Evolutionary conservation across 2,797 vertebrate genomes (phyloP).

Genomic region (Diplodus sargus): DNA sequence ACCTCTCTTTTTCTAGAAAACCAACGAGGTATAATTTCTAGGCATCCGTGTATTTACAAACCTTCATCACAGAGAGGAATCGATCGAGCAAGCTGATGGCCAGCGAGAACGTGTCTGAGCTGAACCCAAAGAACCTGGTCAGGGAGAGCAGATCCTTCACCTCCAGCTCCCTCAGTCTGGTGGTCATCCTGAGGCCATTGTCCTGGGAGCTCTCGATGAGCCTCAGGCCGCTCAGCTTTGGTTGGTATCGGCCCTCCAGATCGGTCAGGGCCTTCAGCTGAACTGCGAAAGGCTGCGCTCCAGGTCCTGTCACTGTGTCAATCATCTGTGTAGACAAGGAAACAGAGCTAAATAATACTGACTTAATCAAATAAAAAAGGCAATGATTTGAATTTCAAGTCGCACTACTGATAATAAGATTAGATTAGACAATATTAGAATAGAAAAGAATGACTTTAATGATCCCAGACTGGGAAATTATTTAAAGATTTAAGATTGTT

Average conservation of each 20-base stretch:
- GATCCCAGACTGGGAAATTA: too few relatives aligned
- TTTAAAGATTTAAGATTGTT: background rate
- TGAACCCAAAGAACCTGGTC: slow-evolving; percentile 95
- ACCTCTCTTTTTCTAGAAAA: background rate
- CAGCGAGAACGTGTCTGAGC: slow-evolving; percentile 92
- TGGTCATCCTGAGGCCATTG: slow-evolving; percentile 93
- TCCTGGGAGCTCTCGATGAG: slow-evolving; percentile 91
- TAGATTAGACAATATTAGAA: too few relatives aligned
- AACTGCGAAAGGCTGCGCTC: slow-evolving; percentile 81
- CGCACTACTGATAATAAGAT: background rate
- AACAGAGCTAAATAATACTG: slow-evolving; percentile 1
- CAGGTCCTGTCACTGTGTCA: slow-evolving; percentile 82
- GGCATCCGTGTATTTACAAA: slow-evolving; percentile 60
- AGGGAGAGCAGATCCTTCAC: slow-evolving; percentile 95
- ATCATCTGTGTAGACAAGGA: slow-evolving; percentile 88
- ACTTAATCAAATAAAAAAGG: background rate
- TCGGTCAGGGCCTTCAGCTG: slow-evolving; percentile 90
- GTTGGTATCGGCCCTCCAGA: slow-evolving; percentile 90
- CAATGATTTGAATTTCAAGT: background rate
- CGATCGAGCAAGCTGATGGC: slow-evolving; percentile 93
- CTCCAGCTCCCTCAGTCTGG: slow-evolving; percentile 91
- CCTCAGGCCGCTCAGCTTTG: slow-evolving; percentile 91
- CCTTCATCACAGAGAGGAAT: slow-evolving; percentile 97
- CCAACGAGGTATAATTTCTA: background rate
- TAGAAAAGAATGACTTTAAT: too few relatives aligned